phyloP scores from a whole-genome alignment of 2,888 invertebrate species.

The Ametastegia equiseti region DNA sequence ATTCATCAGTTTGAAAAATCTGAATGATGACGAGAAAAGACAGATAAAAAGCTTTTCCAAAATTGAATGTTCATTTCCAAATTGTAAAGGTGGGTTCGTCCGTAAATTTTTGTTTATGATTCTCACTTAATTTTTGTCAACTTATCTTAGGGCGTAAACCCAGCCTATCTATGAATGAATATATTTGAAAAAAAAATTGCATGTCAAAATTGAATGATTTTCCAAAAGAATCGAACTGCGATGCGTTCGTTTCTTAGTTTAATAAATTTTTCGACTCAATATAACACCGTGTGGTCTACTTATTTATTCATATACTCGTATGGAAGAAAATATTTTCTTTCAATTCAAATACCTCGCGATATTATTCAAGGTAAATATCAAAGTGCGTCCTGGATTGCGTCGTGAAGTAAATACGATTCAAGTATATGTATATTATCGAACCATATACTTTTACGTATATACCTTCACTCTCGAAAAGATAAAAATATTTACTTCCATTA shows the following conservation, averaged over 20 bases:
- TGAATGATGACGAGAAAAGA: neutral
- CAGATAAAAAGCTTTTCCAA: neutral
- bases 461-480: neutral
- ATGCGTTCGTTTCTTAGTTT: slow-evolving; percentile 60
- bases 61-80: slow-evolving; percentile 30
- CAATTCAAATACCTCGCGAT: slow-evolving; percentile 26
- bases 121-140: slow-evolving; percentile 55
- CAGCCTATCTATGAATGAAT: no score
- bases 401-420: slow-evolving; percentile 14
- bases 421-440: slow-evolving; percentile 20
- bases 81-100: slow-evolving; percentile 63
- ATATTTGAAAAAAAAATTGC: slow-evolving; percentile 49
- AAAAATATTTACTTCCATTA: slow-evolving; percentile 4
- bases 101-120: slow-evolving; percentile 49
- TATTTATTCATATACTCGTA: neutral
- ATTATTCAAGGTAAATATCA: slow-evolving; percentile 13
- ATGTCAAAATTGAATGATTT: slow-evolving; percentile 61
- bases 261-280: slow-evolving; percentile 64
- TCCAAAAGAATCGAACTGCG: slow-evolving; percentile 56
- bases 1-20: neutral
- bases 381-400: neutral
- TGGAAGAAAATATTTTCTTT: slow-evolving; percentile 10
- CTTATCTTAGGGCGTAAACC: slow-evolving; percentile 58
- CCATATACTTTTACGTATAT: neutral
- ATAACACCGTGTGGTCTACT: slow-evolving; percentile 31